Evolutionary conservation across 1,140 invertebrate genomes (phyloP), one percentile per base, ranked within the genome.

Genomic region (Drosophila erecta): DNA sequence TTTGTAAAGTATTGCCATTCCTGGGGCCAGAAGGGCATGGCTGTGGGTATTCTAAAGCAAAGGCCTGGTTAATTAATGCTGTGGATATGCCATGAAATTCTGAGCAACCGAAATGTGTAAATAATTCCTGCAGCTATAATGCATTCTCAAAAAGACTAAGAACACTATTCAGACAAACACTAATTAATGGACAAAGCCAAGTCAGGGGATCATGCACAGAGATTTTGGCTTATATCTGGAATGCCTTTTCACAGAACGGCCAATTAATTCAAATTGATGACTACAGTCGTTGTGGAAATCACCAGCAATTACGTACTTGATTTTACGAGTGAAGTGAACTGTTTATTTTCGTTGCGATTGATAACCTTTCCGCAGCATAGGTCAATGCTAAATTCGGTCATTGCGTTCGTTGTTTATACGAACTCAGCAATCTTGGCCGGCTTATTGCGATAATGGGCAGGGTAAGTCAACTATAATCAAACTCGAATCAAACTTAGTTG

Each of bases 331-430:
- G 33, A n/a, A 37, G 43, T n/a, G 15, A 46, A 40, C 30, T 61
- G 46, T 56, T 41, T 54, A 44, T 60, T 65, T 57, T 53, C 8
- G 53, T 51, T n/a, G n/a, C 11, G 6, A 46, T 20, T 51, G 81
- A 86, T 86, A 86, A 87, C 81, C 81, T 86, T 33, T 76, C 0
- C 2, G 10, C 12, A 14, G 12, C 61, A 66, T 62, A 71, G 81
- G 78, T 86, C 81, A 86, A 79, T 87, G 83, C 74, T 86, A 69
- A 81, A 70, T 49, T 49, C 78, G 81, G 81, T 79, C 81, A 81
- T 37, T 64, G 81, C 22, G 50, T 56, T 75, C 8, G 22, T 37
- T 67, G 66, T 67, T 46, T 53, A n/a, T 55, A 11, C n/a, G 22
- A 24, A 40, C 24, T n/a, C 24, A 30, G 7, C 7, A 30, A 30